Evolutionary conservation across 2,797 vertebrate species (phyloP).

Genomic region (Lepus townsendii): DNA sequence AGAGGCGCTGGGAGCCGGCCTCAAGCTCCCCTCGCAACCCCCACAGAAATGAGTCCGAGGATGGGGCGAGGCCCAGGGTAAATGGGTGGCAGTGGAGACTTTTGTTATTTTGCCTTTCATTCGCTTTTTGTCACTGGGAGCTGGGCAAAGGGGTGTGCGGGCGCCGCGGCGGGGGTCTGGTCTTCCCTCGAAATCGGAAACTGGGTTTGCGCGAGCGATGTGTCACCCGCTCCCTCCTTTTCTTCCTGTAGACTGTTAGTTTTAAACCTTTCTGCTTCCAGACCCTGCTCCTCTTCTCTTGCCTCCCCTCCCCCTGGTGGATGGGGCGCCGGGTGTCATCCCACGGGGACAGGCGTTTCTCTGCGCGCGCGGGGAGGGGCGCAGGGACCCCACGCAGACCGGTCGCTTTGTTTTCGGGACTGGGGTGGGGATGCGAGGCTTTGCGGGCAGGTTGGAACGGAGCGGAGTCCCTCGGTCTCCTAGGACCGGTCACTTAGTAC

Average conservation of each 20-base stretch:
- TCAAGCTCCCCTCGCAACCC: background rate
- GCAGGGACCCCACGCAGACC: background rate
- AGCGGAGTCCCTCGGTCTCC: background rate
- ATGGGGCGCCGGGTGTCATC: slow-evolving; percentile 1
- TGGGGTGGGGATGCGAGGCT: background rate
- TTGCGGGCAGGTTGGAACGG: slow-evolving; percentile 15
- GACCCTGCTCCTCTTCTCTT: background rate
- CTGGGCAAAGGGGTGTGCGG: background rate
- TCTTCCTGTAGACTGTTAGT: background rate
- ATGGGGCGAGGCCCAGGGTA: background rate
- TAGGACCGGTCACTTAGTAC: background rate
- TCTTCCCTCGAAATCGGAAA: slow-evolving; percentile 56
- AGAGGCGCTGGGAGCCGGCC: slow-evolving; percentile 63
- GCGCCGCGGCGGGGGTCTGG: background rate
- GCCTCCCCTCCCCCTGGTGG: background rate
- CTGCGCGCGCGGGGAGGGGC: background rate
- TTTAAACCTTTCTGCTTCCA: slow-evolving; percentile 8
- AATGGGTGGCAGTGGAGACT: slow-evolving; percentile 47
- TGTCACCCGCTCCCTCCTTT: background rate
- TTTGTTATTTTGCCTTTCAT: background rate
- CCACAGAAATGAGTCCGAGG: background rate
- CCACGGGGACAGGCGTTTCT: background rate
- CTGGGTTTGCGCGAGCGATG: slow-evolving; percentile 58
- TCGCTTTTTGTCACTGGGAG: slow-evolving; percentile 13
- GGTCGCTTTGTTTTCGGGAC: slow-evolving; percentile 68